Evolutionary conservation across 2,888 invertebrate genomes (phyloP), one percentile per base, ranked within the genome.

Genomic region (Disparrhopalites patrizii): DNA sequence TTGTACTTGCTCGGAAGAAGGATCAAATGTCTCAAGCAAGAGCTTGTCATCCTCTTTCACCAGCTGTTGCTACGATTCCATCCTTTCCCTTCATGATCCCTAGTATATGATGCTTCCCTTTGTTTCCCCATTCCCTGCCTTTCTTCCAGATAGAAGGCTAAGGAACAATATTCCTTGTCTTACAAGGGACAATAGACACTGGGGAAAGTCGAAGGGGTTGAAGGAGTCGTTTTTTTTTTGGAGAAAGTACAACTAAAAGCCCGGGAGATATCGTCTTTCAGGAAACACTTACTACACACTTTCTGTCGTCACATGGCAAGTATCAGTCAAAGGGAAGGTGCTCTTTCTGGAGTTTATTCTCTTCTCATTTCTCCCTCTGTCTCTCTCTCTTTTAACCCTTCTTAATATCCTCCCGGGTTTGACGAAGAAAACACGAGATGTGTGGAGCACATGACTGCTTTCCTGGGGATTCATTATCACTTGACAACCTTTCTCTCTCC

Each of bases 131-230:
- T n/a, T n/a, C n/a, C n/a, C n/a, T n/a, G n/a, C n/a, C n/a, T n/a
- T n/a, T n/a, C n/a, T n/a, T n/a, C n/a, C n/a, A n/a, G n/a, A n/a
- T n/a, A n/a, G n/a, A n/a, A 57, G n/a, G n/a, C n/a, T n/a, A n/a
- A 36, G 57, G 38, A 57, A 57, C 40, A 38, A 40, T 38, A 57
- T 38, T 57, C 23, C 55, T 5, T 50, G 43, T 10, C 18, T 43
- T 20, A 20, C 20, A n/a, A 43, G n/a, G 43, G n/a, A 13, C 43
- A 13, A 13, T 18, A 25, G n/a, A n/a, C 25, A 3, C 13, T 50
- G 20, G 50, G 28, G 51, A n/a, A 51, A 20, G 4, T 10, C 18
- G 18, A 47, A 47, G 2, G 1, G 7, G 25, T 20, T 25, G 28
- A 3, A n/a, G n/a, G n/a, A n/a, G n/a, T n/a, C n/a, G n/a, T n/a